Evolutionary conservation across 2,113 vertebrate genomes (phyloP).

Genomic region (Oreochromis niloticus): DNA sequence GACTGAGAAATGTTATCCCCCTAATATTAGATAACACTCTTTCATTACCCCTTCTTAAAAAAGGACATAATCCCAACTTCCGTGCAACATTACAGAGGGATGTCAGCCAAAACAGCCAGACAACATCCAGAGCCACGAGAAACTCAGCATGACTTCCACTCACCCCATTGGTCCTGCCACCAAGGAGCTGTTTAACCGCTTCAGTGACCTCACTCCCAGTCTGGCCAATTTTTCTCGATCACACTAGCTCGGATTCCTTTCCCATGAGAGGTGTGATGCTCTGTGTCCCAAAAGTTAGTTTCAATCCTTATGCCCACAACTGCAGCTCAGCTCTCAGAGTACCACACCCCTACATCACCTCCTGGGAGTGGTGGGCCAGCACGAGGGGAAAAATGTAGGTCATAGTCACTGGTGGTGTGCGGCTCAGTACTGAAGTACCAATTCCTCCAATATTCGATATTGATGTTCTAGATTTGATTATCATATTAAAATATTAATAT

Average conservation of each 20-base stretch:
- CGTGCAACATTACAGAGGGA: neutral
- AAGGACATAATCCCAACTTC: neutral
- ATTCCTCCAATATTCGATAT: neutral
- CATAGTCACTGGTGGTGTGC: too few species aligned
- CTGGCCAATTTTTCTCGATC: neutral
- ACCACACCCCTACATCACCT: neutral
- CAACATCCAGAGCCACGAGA: neutral
- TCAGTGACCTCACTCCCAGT: neutral
- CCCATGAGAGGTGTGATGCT: neutral
- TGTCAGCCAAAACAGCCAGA: neutral
- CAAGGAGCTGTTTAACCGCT: neutral
- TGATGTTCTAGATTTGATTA: neutral
- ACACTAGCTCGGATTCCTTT: neutral
- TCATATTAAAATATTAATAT: neutral
- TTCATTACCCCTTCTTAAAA: neutral
- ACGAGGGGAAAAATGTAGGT: accelerated
- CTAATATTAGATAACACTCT: neutral
- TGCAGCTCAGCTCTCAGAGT: neutral
- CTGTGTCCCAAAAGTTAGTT: neutral
- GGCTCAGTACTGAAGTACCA: neutral
- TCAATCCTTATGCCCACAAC: neutral
- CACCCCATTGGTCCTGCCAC: neutral
- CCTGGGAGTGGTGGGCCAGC: accelerated
- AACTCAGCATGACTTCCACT: neutral
- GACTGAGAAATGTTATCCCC: neutral